Percentiles rank a stretch among this genome's conserved stretches.
These are phyloP conservation scores for Bettongia penicillata DNA, from an alignment of 2,113 vertebrate species.

Conservation along the genomic window DNA sequence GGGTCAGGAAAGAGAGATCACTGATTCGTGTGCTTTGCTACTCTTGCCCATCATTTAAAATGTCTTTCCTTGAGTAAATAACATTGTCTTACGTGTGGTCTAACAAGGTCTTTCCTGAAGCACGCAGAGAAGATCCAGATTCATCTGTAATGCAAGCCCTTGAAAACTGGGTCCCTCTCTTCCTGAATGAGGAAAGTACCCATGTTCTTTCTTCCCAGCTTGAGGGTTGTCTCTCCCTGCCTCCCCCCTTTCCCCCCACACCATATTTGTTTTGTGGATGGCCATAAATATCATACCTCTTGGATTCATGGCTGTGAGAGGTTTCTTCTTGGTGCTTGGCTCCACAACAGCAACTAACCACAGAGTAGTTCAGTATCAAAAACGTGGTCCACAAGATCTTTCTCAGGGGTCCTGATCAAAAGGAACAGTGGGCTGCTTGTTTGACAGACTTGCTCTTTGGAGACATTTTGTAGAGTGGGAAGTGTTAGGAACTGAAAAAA, in stretches of 20 bases:
- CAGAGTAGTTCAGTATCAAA: neutral
- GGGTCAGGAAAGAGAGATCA: conserved; percentile 25
- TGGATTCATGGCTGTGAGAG: conserved; percentile 2
- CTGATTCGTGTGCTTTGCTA: neutral
- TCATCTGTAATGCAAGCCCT: conserved; percentile 22
- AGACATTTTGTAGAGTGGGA: conserved; percentile 24
- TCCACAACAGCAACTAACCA: neutral
- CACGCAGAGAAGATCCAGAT: neutral
- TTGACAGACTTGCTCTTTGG: conserved; percentile 27
- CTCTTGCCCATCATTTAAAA: conserved; percentile 50
- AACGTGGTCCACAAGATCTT: neutral
- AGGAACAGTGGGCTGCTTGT: neutral
- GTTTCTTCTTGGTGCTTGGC: neutral
- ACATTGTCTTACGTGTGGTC: conserved; percentile 28
- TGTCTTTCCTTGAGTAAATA: conserved; percentile 59
- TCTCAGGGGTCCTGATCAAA: neutral
- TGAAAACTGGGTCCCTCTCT: conserved; percentile 20
- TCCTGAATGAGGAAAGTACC: neutral
- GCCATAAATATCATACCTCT: conserved; percentile 27
- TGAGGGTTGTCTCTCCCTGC: conserved; percentile 12
- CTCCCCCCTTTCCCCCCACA: too few species aligned
- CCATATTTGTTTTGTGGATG: conserved; percentile 34
- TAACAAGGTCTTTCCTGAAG: conserved; percentile 23
- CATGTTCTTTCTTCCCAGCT: conserved; percentile 33
- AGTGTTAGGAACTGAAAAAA: conserved; percentile 31